Evolutionary conservation across 2,113 vertebrate species (phyloP).

Genomic region (Ceyx melanurus): DNA sequence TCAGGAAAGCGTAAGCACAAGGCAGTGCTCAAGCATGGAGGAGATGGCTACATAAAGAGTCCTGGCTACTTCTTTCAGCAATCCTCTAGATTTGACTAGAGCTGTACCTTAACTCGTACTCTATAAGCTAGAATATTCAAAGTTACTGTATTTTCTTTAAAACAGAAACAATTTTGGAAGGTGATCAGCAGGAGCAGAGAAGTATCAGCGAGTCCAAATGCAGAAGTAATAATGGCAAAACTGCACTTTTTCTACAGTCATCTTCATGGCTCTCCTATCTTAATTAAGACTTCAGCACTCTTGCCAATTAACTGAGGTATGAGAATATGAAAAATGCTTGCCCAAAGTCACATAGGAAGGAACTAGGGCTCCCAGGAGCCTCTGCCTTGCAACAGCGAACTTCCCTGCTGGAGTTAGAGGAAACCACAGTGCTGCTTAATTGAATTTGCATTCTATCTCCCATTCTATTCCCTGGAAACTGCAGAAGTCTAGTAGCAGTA

Average conservation of each 20-base stretch:
- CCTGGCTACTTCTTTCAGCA: background rate
- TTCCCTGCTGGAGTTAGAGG: background rate
- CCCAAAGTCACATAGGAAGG: conserved; percentile 13
- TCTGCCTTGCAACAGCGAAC: background rate
- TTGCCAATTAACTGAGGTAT: background rate
- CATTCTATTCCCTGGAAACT: background rate
- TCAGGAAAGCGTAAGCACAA: background rate
- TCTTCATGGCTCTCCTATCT: background rate
- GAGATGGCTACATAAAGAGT: background rate
- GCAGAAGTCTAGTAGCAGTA: background rate
- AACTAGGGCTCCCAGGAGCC: background rate
- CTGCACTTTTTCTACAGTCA: background rate
- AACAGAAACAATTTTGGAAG: background rate
- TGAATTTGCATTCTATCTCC: conserved; percentile 19
- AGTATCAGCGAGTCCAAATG: background rate
- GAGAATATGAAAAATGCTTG: background rate
- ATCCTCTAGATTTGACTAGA: background rate
- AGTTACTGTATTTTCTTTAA: background rate
- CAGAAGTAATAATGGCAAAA: background rate
- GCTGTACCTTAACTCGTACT: background rate
- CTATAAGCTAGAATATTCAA: background rate
- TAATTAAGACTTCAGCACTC: conserved; percentile 33
- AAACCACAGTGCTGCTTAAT: conserved; percentile 29
- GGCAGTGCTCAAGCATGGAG: background rate
- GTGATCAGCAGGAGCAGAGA: background rate